Percentiles rank a stretch among this genome's conserved stretches.
Conservation (phyloP, 1,140 invertebrate species). For the Heliothis virescens region DNA sequence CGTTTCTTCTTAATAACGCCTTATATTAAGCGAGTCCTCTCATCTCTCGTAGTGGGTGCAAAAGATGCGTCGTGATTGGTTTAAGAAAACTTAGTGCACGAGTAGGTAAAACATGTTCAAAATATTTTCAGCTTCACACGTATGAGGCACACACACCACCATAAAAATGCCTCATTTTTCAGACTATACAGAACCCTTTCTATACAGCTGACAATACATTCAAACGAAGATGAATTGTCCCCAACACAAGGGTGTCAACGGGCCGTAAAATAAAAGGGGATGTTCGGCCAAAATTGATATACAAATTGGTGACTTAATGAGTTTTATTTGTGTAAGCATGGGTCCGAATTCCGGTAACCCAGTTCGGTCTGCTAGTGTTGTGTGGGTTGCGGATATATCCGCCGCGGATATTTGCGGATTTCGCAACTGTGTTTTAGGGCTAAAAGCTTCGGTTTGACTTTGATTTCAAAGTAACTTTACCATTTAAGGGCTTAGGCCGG, state of each 20-base stretch:
- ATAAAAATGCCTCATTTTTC: neutral
- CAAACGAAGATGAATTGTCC: slow-evolving; percentile 47
- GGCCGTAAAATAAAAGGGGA: slow-evolving; percentile 43
- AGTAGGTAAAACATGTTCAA: too few relatives aligned
- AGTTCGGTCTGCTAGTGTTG: slow-evolving; percentile 49
- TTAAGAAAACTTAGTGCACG: too few relatives aligned
- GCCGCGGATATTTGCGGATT: neutral
- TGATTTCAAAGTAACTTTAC: neutral
- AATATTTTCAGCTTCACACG: too few relatives aligned
- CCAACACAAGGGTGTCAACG: slow-evolving; percentile 29
- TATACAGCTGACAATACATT: slow-evolving; percentile 7
- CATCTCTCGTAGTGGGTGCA: too few relatives aligned
- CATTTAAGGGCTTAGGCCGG: too few relatives aligned
- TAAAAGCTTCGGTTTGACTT: neutral
- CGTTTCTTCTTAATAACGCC: too few relatives aligned
- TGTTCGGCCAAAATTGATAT: slow-evolving; percentile 59
- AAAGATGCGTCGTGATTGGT: too few relatives aligned
- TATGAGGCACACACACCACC: too few relatives aligned
- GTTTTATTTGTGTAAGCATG: slow-evolving; percentile 64
- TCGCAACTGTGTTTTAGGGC: neutral
- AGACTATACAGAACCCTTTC: neutral
- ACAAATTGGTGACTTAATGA: slow-evolving; percentile 65
- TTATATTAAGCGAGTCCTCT: too few relatives aligned
- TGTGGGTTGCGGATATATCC: neutral
- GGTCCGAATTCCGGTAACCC: slow-evolving; percentile 65